Evolutionary conservation across 2,888 invertebrate species (phyloP).

Genomic region (Plebejus melissa): DNA sequence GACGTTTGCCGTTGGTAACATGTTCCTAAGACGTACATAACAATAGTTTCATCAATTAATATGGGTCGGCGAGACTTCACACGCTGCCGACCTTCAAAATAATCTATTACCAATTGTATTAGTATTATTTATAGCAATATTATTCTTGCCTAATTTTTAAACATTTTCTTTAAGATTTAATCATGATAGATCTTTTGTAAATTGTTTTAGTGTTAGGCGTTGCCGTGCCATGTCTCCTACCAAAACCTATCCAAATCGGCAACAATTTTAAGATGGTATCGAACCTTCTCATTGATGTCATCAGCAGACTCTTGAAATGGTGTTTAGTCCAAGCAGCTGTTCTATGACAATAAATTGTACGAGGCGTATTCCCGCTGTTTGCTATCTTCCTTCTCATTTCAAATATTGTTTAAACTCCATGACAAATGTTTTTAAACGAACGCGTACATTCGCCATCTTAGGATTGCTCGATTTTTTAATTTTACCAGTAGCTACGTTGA

Average conservation of each 20-base stretch:
- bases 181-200: conserved; percentile 14
- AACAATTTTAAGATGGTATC: background rate
- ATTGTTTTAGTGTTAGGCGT: background rate
- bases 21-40: conserved; percentile 22
- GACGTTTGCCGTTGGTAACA: conserved; percentile 18
- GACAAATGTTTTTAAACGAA: conserved; percentile 7
- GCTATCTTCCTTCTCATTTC: conserved; percentile 25
- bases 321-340: conserved; percentile 42
- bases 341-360: conserved; percentile 47
- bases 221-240: background rate
- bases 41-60: conserved; percentile 1
- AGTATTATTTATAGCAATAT: conserved; percentile 20
- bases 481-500: background rate
- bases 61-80: conserved; percentile 12
- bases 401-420: background rate
- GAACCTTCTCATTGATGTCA: background rate
- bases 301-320: background rate
- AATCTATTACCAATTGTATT: conserved; percentile 17
- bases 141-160: conserved; percentile 21
- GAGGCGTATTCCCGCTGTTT: conserved; percentile 31
- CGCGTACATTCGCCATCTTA: background rate
- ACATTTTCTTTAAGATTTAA: conserved; percentile 14
- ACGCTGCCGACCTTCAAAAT: conserved; percentile 8
- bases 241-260: background rate
- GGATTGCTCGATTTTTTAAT: background rate